A percentile compares a stretch with the other conserved stretches of the same genome.
These are phyloP conservation scores for Caenorhabditis angaria DNA, from an alignment of 2,888 invertebrate genomes.

Conservation along the genomic window DNA sequence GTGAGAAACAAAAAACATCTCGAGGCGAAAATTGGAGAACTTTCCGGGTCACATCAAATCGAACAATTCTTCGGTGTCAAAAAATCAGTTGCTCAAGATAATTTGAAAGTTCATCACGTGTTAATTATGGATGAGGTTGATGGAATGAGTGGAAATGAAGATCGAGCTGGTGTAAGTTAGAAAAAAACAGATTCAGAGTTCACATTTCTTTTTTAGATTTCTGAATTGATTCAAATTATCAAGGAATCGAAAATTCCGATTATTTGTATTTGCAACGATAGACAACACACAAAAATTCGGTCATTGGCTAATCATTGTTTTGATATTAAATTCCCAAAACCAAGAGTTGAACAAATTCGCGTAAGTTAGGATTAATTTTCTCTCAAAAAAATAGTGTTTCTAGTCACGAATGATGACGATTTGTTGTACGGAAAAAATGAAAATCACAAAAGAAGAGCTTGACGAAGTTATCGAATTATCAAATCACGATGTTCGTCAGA, in stretches of 20 bases:
- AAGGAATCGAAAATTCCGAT: constrained; percentile 87
- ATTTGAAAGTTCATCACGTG: constrained; percentile 80
- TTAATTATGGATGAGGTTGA: constrained; percentile 99
- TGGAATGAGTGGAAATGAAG: constrained; percentile 99
- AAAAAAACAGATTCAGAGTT: not conserved
- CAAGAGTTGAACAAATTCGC: constrained; percentile 88
- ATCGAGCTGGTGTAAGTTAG: constrained; percentile 86
- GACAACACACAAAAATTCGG: constrained; percentile 82
- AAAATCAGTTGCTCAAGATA: constrained; percentile 20
- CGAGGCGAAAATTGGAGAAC: constrained; percentile 58
- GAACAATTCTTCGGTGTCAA: constrained; percentile 61
- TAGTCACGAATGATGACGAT: constrained; percentile 89
- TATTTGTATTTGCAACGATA: constrained; percentile 97
- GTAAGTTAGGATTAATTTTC: constrained; percentile 75
- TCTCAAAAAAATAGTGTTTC: constrained; percentile 16
- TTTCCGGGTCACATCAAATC: constrained; percentile 61
- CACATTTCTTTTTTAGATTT: constrained; percentile 61
- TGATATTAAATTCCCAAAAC: constrained; percentile 86
- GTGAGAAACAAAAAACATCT: constrained; percentile 78
- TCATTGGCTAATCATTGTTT: constrained; percentile 91
- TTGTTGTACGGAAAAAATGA: constrained; percentile 88
- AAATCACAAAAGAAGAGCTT: constrained; percentile 80
- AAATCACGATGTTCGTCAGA: constrained; percentile 87
- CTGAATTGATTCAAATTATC: constrained; percentile 90
- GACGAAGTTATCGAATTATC: constrained; percentile 81